A percentile compares a stretch with the other conserved stretches of the same genome.
phyloP scores from a whole-genome alignment of 2,797 vertebrate species.

The Lutjanus argentimaculatus region DNA sequence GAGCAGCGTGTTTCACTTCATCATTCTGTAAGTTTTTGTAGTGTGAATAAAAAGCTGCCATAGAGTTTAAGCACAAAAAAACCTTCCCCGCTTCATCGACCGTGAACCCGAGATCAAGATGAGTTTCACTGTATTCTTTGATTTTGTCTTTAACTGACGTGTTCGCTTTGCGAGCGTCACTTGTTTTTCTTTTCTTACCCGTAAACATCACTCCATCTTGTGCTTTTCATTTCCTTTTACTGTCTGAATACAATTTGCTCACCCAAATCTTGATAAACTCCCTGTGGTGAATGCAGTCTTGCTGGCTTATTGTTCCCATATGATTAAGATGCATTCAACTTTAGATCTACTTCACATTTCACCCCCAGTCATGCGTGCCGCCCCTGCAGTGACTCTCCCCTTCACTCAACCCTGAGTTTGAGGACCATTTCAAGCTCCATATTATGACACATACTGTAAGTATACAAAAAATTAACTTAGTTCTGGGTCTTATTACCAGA shows the following conservation, averaged over 20 bases:
- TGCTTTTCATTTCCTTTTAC: background rate
- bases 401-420: background rate
- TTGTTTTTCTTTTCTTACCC: background rate
- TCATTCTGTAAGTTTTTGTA: background rate
- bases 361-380: background rate
- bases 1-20: background rate
- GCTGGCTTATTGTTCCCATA: background rate
- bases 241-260: background rate
- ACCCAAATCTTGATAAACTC: background rate
- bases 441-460: background rate
- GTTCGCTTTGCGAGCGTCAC: background rate
- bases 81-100: background rate
- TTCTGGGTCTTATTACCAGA: background rate
- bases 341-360: background rate
- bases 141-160: background rate
- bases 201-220: slow-evolving; percentile 10
- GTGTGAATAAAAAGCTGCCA: background rate
- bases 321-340: background rate
- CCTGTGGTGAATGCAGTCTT: background rate
- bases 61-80: background rate
- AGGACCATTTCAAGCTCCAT: background rate
- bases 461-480: background rate
- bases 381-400: background rate
- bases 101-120: background rate
- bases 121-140: background rate